Evolutionary conservation across 2,797 vertebrate genomes (phyloP).

Genomic region (Falco novaeseelandiae): DNA sequence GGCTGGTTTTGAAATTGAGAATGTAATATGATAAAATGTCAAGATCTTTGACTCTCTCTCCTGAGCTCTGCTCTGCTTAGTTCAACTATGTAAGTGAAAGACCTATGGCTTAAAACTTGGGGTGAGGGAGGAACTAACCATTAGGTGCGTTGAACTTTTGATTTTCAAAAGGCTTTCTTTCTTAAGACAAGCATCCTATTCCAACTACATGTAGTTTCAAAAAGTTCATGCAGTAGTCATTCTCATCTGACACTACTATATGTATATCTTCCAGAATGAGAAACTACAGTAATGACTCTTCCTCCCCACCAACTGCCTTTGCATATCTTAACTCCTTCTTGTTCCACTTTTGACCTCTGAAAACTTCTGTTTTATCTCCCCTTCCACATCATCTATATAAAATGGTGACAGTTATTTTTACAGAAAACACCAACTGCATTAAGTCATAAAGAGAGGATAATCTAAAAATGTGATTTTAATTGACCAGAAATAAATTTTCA

Average conservation of each 20-base stretch:
- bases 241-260: background rate
- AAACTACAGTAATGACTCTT: background rate
- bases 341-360: background rate
- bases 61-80: background rate
- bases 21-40: background rate
- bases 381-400: background rate
- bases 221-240: background rate
- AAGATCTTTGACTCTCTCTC: background rate
- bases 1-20: background rate
- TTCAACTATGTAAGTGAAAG: background rate
- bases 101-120: background rate
- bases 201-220: background rate
- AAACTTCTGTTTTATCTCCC: background rate
- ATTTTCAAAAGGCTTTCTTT: background rate
- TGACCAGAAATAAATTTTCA: background rate
- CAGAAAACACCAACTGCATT: fast-evolving
- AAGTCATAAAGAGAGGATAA: background rate
- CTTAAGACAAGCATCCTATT: background rate
- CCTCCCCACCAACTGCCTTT: background rate
- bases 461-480: background rate
- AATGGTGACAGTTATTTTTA: background rate
- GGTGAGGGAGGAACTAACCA: background rate
- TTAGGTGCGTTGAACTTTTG: background rate
- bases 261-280: background rate
- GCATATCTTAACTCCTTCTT: background rate